A percentile compares a stretch with the other conserved stretches of the same genome.
Conservation (phyloP, 2,888 invertebrate genomes). For the Bembecia ichneumoniformis region DNA sequence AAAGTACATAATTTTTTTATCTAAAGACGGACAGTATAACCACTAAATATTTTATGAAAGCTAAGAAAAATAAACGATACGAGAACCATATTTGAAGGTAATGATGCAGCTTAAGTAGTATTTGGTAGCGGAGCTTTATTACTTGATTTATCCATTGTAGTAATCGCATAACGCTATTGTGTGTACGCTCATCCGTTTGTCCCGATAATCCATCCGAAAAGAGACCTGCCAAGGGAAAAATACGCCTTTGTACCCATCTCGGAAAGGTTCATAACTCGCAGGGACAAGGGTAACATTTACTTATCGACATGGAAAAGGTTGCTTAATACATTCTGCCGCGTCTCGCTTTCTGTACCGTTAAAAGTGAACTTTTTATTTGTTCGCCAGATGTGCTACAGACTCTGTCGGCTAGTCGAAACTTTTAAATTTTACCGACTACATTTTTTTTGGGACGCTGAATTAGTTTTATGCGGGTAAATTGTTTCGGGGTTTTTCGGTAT, state of each 20-base stretch:
- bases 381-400: slow-evolving; percentile 25
- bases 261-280: slow-evolving; percentile 47
- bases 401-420: slow-evolving; percentile 18
- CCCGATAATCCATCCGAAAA: slow-evolving; percentile 25
- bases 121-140: slow-evolving; percentile 24
- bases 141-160: too few species aligned
- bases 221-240: slow-evolving; percentile 27
- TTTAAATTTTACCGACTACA: slow-evolving; percentile 26
- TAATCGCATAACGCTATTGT: too few species aligned
- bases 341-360: slow-evolving; percentile 28
- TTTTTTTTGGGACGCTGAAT: not conserved
- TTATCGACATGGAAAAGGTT: slow-evolving; percentile 63
- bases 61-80: not conserved
- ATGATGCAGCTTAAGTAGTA: slow-evolving; percentile 10
- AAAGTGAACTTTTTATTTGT: slow-evolving; percentile 42
- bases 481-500: not conserved
- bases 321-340: slow-evolving; percentile 49
- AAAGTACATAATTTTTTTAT: too few species aligned
- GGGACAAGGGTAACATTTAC: slow-evolving; percentile 62
- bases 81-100: not conserved
- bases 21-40: too few species aligned
- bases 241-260: slow-evolving; percentile 36
- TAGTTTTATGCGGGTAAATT: not conserved
- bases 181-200: slow-evolving; percentile 17
- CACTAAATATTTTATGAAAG: too few species aligned